A percentile compares a stretch with the other conserved stretches of the same genome.
Evolutionary conservation across 2,888 invertebrate species (phyloP).

Genomic region (Conomelus anceps): DNA sequence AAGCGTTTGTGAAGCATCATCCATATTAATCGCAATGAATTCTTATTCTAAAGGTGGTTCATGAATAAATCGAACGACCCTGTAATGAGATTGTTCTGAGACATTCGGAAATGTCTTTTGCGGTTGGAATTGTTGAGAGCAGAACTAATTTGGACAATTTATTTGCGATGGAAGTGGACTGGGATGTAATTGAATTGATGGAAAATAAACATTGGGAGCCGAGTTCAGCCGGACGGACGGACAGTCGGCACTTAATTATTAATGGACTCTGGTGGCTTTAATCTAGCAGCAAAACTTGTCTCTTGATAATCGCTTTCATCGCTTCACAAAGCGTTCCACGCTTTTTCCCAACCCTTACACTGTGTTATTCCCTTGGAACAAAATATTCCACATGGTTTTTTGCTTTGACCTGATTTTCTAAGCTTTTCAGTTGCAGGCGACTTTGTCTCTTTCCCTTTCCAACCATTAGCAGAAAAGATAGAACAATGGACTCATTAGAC

Average conservation of each 20-base stretch:
- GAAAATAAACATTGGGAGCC: neutral
- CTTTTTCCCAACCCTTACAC: neutral
- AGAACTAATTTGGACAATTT: neutral
- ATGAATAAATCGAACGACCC: neutral
- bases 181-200: neutral
- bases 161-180: neutral
- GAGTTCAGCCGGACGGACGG: neutral
- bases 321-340: neutral
- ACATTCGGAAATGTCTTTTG: neutral
- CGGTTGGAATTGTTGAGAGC: neutral
- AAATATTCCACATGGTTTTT: neutral
- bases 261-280: neutral
- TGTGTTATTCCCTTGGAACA: neutral
- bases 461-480: neutral
- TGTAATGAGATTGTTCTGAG: neutral
- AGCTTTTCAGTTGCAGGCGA: neutral
- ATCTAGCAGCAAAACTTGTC: neutral
- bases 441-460: neutral
- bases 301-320: neutral
- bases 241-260: neutral
- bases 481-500: neutral
- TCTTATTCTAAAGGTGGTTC: neutral
- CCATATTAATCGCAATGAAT: neutral
- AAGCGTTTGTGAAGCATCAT: neutral
- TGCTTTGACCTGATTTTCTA: neutral